A percentile compares a stretch with the other conserved stretches of the same genome.
Conservation (phyloP, 2,888 invertebrate species). For the Meiosimyza decipiens region DNA sequence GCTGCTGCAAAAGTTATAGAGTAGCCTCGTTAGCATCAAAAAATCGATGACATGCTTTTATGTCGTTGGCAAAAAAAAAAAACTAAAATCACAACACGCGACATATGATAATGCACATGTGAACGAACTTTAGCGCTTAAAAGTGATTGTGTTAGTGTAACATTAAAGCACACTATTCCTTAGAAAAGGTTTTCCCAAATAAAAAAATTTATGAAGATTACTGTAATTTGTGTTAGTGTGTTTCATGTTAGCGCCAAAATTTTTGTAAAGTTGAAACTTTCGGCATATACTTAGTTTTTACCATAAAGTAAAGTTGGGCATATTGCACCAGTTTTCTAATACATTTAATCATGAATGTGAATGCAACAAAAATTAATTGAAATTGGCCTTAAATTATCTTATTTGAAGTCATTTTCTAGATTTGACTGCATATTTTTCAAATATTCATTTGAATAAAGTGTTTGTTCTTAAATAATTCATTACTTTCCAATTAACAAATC, state of each 20-base stretch:
- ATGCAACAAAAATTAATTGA: too few species aligned
- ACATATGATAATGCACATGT: neutral
- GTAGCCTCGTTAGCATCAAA: slow-evolving; percentile 18
- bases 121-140: neutral
- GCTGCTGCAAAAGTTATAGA: slow-evolving; percentile 20
- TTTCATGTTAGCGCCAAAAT: neutral
- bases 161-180: slow-evolving; percentile 14
- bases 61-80: neutral
- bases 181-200: too few species aligned
- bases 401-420: too few species aligned
- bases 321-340: too few species aligned
- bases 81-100: too few species aligned
- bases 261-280: too few species aligned
- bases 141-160: neutral
- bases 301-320: neutral
- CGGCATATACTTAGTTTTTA: neutral
- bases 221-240: slow-evolving; percentile 2
- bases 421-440: too few species aligned
- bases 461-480: too few species aligned
- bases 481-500: too few species aligned
- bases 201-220: neutral
- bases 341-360: too few species aligned
- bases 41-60: slow-evolving; percentile 24
- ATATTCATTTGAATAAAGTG: too few species aligned
- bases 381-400: too few species aligned